Base-by-base conservation (phyloP, 1,140 invertebrate species). In the Diachasma alloeum region DNA sequence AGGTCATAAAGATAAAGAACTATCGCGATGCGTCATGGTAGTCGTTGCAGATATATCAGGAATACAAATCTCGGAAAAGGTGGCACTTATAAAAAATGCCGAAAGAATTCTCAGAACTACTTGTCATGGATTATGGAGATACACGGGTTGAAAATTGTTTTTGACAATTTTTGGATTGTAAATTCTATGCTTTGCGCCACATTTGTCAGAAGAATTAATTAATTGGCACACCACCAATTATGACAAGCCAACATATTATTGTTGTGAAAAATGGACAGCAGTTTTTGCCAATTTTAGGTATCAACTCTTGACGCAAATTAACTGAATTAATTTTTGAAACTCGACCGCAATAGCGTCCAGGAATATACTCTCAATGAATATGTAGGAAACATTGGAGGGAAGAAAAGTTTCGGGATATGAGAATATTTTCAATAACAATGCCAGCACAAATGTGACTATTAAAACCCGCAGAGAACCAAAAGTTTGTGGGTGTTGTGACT, bases 1-100 rank as follows among this genome's bases (percentile, higher is more conserved):
- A 19, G 48, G 42, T 75, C 69, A 77, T 79, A 78, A 77, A 78
- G 74, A 75, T 77, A 78, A 81, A 79, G 59, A 81, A 79, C 74
- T 78, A 79, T 80, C 78, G 66, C 74, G 63, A 75, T 75, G 75
- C 70, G 63, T 69, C 74, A 75, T 75, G 66, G 53, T 56, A 39
- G 48, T 69, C 39, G 68, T 70, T 59, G 31, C 10, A 36, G 19
- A 76, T 71, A 70, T 76, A 22, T 42, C 13, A 31, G 17, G 22
- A 39, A 59, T 59, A 42, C 53, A 19, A 42, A 73, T 36, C 31
- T 42, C 26, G 48, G 36, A n/a, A 17, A 19, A 11, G 59, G 59
- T 13, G 19, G 22, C 19, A 24, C 2, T 63, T 19, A 13, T 63
- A 63, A 31, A 63, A 63, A 26, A 1, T 59, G 3, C 53, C 6